These are phyloP conservation scores for Sipha maydis DNA, from an alignment of 2,888 invertebrate species.

Conservation along the genomic window DNA sequence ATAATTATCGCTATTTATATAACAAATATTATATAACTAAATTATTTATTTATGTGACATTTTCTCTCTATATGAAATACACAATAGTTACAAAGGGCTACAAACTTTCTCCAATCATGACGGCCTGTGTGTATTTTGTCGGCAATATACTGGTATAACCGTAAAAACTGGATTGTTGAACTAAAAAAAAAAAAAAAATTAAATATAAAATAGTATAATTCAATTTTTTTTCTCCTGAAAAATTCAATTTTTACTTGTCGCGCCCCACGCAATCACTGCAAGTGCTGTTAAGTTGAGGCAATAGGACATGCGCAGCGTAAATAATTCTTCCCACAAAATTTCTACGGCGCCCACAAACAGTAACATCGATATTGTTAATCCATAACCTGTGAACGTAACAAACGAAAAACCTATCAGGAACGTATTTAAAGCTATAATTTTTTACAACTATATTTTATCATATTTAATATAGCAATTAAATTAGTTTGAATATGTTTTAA, in stretches of 20 bases:
- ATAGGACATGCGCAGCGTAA: constrained; percentile 82
- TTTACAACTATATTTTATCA: background rate
- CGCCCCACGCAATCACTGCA: constrained; percentile 86
- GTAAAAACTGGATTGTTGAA: constrained; percentile 94
- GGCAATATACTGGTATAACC: constrained; percentile 94
- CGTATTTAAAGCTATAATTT: background rate
- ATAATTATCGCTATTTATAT: too few species aligned
- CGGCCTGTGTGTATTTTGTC: constrained; percentile 89
- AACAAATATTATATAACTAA: too few species aligned
- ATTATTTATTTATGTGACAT: too few species aligned
- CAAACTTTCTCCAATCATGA: constrained; percentile 94
- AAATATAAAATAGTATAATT: constrained; percentile 6
- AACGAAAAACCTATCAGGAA: background rate
- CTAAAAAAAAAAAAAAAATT: constrained; percentile 67
- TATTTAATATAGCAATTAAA: too few species aligned
- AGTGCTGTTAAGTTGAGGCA: constrained; percentile 85
- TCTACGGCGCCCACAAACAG: constrained; percentile 87
- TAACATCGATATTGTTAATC: constrained; percentile 83
- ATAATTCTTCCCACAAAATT: constrained; percentile 82
- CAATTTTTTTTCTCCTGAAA: background rate
- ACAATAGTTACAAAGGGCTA: constrained; percentile 63
- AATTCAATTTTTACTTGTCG: constrained; percentile 73
- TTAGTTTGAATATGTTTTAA: too few species aligned
- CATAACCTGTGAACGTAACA: constrained; percentile 73
- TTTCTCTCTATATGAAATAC: background rate